Evolutionary conservation across 2,888 invertebrate species (phyloP).

Genomic region (Chalcosyrphus nemorum): DNA sequence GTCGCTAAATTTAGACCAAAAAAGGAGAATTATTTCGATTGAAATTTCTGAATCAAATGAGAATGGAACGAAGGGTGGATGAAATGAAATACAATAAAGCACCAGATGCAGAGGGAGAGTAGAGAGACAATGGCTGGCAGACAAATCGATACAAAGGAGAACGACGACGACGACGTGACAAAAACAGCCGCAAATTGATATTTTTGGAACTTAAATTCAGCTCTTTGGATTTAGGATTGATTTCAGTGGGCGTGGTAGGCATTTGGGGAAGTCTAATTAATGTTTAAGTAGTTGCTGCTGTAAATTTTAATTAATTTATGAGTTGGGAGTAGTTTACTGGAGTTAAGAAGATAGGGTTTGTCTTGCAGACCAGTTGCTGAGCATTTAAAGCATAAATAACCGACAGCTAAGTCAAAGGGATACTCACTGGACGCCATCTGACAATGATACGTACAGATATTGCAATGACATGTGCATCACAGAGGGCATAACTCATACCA

Average conservation of each 20-base stretch:
- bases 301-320: not conserved
- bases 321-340: too few relatives aligned
- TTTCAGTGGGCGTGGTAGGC: not conserved
- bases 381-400: too few relatives aligned
- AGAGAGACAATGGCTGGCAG: slow-evolving; percentile 1
- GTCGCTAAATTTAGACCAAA: slow-evolving; percentile 61
- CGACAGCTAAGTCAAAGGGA: too few relatives aligned
- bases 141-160: slow-evolving; percentile 33
- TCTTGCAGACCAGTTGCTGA: too few relatives aligned
- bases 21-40: slow-evolving; percentile 27
- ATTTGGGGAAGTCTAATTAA: not conserved
- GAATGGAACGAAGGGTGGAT: slow-evolving; percentile 39
- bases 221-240: slow-evolving; percentile 9
- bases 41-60: slow-evolving; percentile 34
- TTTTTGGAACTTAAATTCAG: slow-evolving; percentile 31
- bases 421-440: too few relatives aligned
- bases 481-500: too few relatives aligned
- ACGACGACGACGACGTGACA: slow-evolving; percentile 16
- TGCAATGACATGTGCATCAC: too few relatives aligned
- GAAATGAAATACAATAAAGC: not conserved
- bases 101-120: not conserved
- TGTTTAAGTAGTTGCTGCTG: not conserved
- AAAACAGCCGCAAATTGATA: slow-evolving; percentile 26
- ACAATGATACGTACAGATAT: too few relatives aligned
- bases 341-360: too few relatives aligned